Percentiles rank a stretch among this genome's conserved stretches.
phyloP scores from a whole-genome alignment of 2,888 invertebrate species.

The Melanargia galathea region DNA sequence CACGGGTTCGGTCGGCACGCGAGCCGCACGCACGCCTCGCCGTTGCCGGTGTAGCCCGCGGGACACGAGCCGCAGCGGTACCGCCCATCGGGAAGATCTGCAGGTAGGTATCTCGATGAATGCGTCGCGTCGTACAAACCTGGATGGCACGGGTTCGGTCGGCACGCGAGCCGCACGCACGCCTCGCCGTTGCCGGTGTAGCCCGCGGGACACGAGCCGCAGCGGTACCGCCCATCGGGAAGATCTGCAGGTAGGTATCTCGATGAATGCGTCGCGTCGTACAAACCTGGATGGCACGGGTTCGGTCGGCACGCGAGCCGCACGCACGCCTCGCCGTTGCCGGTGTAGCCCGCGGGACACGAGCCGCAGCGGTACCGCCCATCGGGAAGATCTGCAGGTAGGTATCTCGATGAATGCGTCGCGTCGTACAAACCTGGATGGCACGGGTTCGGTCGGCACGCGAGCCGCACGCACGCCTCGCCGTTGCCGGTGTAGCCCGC shows the following conservation, averaged over 20 bases:
- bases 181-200: slow-evolving; percentile 87
- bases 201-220: slow-evolving; percentile 93
- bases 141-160: slow-evolving; percentile 41
- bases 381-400: too few species aligned
- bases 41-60: slow-evolving; percentile 89
- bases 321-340: slow-evolving; percentile 86
- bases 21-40: slow-evolving; percentile 83
- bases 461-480: slow-evolving; percentile 82
- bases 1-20: slow-evolving; percentile 53
- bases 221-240: slow-evolving; percentile 87
- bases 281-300: slow-evolving; percentile 19
- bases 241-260: too few species aligned
- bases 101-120: too few species aligned
- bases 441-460: slow-evolving; percentile 52
- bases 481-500: slow-evolving; percentile 90
- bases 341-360: slow-evolving; percentile 92
- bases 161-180: slow-evolving; percentile 79
- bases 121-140: neutral
- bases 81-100: too few species aligned
- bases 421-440: slow-evolving; percentile 4
- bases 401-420: too few species aligned
- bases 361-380: slow-evolving; percentile 88
- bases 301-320: slow-evolving; percentile 55
- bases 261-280: too few species aligned
- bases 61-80: slow-evolving; percentile 94